A percentile compares a stretch with the other conserved stretches of the same genome.
Evolutionary conservation across 1,140 invertebrate genomes (phyloP).

Genomic region (Nasonia giraulti): DNA sequence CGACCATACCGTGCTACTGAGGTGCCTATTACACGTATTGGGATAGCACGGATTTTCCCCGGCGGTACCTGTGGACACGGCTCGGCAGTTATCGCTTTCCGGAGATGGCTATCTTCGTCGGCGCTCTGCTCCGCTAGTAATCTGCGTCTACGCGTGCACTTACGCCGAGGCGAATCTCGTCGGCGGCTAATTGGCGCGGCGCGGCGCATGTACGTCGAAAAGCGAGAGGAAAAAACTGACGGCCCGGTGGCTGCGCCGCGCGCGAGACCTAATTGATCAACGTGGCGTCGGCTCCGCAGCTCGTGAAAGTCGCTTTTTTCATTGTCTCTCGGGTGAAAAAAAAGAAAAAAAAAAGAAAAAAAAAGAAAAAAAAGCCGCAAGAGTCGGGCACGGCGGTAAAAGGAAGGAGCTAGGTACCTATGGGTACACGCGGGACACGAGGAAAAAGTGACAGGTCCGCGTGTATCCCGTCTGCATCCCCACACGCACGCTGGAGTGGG

Average conservation of each 20-base stretch:
- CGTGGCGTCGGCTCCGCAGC: too few relatives aligned
- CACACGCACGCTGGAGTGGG: background rate
- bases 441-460: constrained; percentile 26
- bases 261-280: background rate
- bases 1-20: background rate
- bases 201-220: background rate
- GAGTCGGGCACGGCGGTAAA: background rate
- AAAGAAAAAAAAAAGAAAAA: background rate
- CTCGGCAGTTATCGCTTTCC: too few relatives aligned
- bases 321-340: constrained; percentile 7
- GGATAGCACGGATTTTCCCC: too few relatives aligned
- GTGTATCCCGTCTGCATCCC: background rate
- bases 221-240: background rate
- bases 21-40: too few relatives aligned
- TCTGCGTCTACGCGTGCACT: too few relatives aligned
- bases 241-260: background rate
- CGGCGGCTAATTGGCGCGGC: background rate
- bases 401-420: too few relatives aligned
- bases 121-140: too few relatives aligned
- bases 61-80: too few relatives aligned
- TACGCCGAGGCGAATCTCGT: too few relatives aligned
- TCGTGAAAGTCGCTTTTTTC: background rate
- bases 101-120: too few relatives aligned
- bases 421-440: background rate
- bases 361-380: background rate